phyloP scores from a whole-genome alignment of 1,140 invertebrate genomes.

The Anastatus disparis region DNA sequence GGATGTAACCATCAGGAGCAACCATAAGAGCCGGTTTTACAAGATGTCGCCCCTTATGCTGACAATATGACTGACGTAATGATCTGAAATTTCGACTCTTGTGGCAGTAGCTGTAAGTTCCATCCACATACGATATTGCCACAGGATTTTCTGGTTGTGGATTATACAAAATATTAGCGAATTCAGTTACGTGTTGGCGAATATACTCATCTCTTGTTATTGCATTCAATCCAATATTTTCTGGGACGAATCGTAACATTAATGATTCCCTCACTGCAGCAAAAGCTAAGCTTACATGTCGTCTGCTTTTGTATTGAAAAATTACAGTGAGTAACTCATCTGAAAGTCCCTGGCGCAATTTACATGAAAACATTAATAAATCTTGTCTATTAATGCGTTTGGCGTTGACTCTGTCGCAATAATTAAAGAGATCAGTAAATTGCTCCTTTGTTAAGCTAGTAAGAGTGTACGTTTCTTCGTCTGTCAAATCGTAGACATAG shows the following conservation, averaged over 20 bases:
- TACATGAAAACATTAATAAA: slow-evolving; percentile 24
- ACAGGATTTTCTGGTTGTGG: slow-evolving; percentile 3
- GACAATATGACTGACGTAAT: slow-evolving; percentile 29
- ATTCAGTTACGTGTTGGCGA: too few relatives aligned
- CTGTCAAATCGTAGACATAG: background rate
- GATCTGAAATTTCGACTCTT: slow-evolving; percentile 30
- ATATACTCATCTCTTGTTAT: too few relatives aligned
- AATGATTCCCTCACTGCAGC: too few relatives aligned
- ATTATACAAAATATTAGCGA: slow-evolving; percentile 34
- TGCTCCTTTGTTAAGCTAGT: background rate
- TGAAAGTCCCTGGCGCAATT: slow-evolving; percentile 16
- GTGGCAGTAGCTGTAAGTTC: slow-evolving; percentile 39
- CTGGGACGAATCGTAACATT: slow-evolving; percentile 2
- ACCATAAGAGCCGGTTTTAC: slow-evolving; percentile 39
- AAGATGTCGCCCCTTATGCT: slow-evolving; percentile 38
- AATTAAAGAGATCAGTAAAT: background rate
- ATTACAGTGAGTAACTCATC: slow-evolving; percentile 6
- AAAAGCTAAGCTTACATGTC: background rate
- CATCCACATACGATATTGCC: slow-evolving; percentile 35
- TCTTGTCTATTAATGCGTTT: background rate
- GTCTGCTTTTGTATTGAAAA: background rate
- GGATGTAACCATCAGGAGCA: slow-evolving; percentile 42
- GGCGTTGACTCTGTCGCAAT: background rate
- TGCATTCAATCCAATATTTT: slow-evolving; percentile 15
- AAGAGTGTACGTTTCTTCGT: background rate